Evolutionary conservation across 1,140 invertebrate genomes (phyloP).

Genomic region (Drosophila orena): DNA sequence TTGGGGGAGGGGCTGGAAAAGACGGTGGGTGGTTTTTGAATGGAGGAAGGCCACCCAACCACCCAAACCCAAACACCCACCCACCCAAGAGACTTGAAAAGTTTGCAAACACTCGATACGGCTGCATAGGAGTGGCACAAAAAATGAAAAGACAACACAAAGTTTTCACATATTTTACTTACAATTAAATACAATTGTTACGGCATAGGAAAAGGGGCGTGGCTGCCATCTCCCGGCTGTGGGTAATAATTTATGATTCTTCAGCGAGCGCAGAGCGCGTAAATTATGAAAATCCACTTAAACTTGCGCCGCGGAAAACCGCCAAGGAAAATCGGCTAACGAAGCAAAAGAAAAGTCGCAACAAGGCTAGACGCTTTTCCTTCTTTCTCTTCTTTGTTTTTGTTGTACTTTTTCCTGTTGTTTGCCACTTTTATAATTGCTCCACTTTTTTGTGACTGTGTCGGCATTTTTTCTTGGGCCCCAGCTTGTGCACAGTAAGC

Average conservation of each 20-base stretch:
- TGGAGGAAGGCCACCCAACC: neutral
- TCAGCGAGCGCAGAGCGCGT: conserved; percentile 61
- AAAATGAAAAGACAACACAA: conserved; percentile 45
- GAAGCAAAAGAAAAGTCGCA: conserved; percentile 73
- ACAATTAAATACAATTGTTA: conserved; percentile 81
- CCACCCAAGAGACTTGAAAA: conserved; percentile 61
- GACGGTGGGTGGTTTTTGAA: neutral
- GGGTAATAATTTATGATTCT: conserved; percentile 75
- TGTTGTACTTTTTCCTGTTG: conserved; percentile 19
- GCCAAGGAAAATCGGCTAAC: conserved; percentile 42
- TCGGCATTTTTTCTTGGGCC: conserved; percentile 26
- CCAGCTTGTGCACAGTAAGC: conserved; percentile 28
- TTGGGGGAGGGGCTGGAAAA: neutral
- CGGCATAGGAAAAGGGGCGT: conserved; percentile 32
- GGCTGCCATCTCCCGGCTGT: conserved; percentile 9
- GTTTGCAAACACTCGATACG: conserved; percentile 49
- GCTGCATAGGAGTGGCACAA: conserved; percentile 6
- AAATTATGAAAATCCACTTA: conserved; percentile 84
- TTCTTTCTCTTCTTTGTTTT: conserved; percentile 2
- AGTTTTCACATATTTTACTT: conserved; percentile 83
- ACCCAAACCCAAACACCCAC: too few species aligned
- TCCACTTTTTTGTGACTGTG: conserved; percentile 29
- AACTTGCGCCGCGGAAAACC: conserved; percentile 61
- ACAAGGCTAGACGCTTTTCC: conserved; percentile 44
- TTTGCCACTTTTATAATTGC: conserved; percentile 44